phyloP scores from a whole-genome alignment of 1,140 invertebrate species.

The Ceratosolen fusciceps region DNA sequence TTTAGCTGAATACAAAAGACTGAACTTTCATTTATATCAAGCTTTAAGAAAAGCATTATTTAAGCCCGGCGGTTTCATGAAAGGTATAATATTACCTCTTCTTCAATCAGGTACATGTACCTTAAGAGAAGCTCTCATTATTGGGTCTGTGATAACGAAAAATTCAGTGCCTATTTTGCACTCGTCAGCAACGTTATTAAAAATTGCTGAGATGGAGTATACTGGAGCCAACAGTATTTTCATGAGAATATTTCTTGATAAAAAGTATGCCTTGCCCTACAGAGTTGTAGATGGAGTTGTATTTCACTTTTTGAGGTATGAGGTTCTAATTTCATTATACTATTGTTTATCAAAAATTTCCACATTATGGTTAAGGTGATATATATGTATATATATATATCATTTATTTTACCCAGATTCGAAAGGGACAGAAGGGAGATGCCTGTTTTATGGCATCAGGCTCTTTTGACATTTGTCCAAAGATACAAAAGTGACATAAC shows the following conservation, averaged over 20 bases:
- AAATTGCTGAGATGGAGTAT: slow-evolving; percentile 98
- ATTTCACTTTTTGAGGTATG: slow-evolving; percentile 91
- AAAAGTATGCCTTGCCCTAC: slow-evolving; percentile 98
- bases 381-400: too few relatives aligned
- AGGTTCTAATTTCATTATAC: slow-evolving; percentile 38
- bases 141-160: slow-evolving; percentile 91
- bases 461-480: slow-evolving; percentile 93
- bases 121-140: slow-evolving; percentile 93
- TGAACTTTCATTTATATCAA: slow-evolving; percentile 98
- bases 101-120: slow-evolving; percentile 95
- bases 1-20: slow-evolving; percentile 92
- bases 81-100: slow-evolving; percentile 93
- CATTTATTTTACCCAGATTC: slow-evolving; percentile 76
- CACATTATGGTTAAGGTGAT: background rate
- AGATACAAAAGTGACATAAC: slow-evolving; percentile 96
- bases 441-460: slow-evolving; percentile 98
- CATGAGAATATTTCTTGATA: slow-evolving; percentile 94
- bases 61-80: slow-evolving; percentile 99
- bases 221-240: slow-evolving; percentile 98
- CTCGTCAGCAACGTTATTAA: slow-evolving; percentile 93
- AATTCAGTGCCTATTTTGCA: slow-evolving; percentile 97
- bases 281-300: slow-evolving; percentile 96
- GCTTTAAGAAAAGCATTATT: slow-evolving; percentile 94
- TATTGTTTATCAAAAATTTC: slow-evolving; percentile 20
- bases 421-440: slow-evolving; percentile 85